Evolutionary conservation across 2,797 vertebrate genomes (phyloP).

Genomic region (Schizopygopsis malacanthus): DNA sequence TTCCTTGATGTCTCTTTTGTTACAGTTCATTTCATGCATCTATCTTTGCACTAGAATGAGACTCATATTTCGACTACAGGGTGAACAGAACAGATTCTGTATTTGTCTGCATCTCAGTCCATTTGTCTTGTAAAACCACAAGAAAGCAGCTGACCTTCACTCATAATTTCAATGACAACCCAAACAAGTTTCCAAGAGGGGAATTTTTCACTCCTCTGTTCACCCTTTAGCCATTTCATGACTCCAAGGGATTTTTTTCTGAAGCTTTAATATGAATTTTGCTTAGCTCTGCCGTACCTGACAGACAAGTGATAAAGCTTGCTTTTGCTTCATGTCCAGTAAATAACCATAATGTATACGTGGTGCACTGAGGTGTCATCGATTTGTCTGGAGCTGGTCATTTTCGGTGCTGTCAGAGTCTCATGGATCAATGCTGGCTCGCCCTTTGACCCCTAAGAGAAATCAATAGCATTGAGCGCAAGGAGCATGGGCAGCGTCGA

Average conservation of each 20-base stretch:
- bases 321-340: conserved; percentile 78
- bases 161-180: not conserved
- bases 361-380: conserved; percentile 87
- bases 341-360: conserved; percentile 88
- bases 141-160: conserved; percentile 3
- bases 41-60: not conserved
- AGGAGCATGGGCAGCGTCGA: conserved; percentile 82
- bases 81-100: conserved; percentile 17
- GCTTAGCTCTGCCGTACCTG: not conserved
- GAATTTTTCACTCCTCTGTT: not conserved
- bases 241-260: not conserved
- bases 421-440: conserved; percentile 87
- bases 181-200: conserved; percentile 9
- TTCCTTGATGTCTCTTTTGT: not conserved
- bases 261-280: conserved; percentile 29
- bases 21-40: not conserved
- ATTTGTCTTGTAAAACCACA: conserved; percentile 28
- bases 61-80: conserved; percentile 18
- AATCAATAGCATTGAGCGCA: conserved; percentile 88
- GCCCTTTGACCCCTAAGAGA: conserved; percentile 88
- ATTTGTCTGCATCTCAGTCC: conserved; percentile 32
- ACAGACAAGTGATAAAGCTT: conserved; percentile 28
- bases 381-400: conserved; percentile 90
- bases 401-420: conserved; percentile 87
- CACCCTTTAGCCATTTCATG: not conserved